Base-by-base conservation (phyloP, 2,797 vertebrate species). In the Varecia variegata region DNA sequence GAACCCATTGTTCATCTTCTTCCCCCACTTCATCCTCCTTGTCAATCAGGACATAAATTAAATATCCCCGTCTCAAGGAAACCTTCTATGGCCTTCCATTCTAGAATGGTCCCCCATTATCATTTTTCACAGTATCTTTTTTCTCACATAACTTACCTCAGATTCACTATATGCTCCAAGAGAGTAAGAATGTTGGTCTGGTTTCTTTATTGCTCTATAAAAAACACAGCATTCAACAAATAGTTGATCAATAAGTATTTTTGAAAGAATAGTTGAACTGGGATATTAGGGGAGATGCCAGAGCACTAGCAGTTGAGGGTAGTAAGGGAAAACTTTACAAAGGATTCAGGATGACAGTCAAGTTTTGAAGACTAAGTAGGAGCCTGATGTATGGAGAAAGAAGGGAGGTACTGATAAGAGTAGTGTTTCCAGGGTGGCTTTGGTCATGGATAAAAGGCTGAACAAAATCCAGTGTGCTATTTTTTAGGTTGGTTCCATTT, bases 401-500 rank as follows among this genome's bases (percentile, higher is more conserved):
- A 90, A 70, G 32, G 17, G n/a, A 68, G 15, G 13, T 68, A 68
- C 84, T 60, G 52, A 40, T 9, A 27, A 68, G 45, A n/a, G 25
- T 71, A 45, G 4, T 67, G 11, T 93, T 87, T 70, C 65, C 2
- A 83, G 25, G 21, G 9, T 82, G 65, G 27, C 27, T 84, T 80
- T 88, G 77, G 30, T 50, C 30, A 50, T 50, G 38, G 45, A 62
- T 90, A 54, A 50, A 84, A 80, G 11, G 13, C 17, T 96, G 43
- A 79, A 76, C 38, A 68, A 76, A 74, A 87, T 45, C 56, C 35
- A 74, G n/a, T n/a, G n/a, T n/a, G 30, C 25, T 43, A 43, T 67
- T 79, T 94, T 76, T 84, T 58, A 97, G 47, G 17, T 90, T 45
- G 11, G 40, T 87, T 73, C 60, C 20, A 43, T 73, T 90, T 91